Percentiles rank a stretch among this genome's conserved stretches.
These are phyloP conservation scores for Calycopis cecrops DNA, from an alignment of 1,140 invertebrate species.

Conservation along the genomic window DNA sequence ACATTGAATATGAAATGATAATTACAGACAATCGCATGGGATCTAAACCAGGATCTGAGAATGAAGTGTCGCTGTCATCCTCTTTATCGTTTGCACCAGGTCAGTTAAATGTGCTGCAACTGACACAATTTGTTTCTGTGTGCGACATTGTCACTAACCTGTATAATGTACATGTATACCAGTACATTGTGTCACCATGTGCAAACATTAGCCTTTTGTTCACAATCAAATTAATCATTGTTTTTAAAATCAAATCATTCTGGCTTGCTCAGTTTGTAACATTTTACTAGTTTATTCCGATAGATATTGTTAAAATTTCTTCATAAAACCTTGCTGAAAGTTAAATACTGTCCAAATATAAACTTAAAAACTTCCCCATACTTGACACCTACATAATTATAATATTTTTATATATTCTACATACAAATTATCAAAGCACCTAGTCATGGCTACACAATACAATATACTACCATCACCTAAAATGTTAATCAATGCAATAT, in stretches of 20 bases:
- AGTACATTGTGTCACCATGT: not conserved
- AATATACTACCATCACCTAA: no score
- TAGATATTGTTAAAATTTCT: not conserved
- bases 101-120: conserved; percentile 79
- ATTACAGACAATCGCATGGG: conserved; percentile 81
- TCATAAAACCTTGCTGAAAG: no score
- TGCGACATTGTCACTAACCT: conserved; percentile 72
- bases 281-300: not conserved
- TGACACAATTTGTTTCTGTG: conserved; percentile 65
- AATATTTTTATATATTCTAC: no score
- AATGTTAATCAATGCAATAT: no score
- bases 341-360: no score
- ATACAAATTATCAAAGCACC: no score
- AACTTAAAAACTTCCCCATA: no score
- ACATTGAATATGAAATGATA: conserved; percentile 24
- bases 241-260: conserved; percentile 1
- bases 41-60: conserved; percentile 87
- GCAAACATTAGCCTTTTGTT: not conserved
- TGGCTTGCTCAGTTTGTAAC: conserved; percentile 1
- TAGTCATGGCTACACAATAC: no score
- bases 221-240: not conserved
- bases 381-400: no score
- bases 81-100: conserved; percentile 84
- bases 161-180: conserved; percentile 32
- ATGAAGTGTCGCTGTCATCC: conserved; percentile 79